These are phyloP conservation scores for Lepeophtheirus salmonis DNA, from an alignment of 1,140 invertebrate species.

Conservation along the genomic window DNA sequence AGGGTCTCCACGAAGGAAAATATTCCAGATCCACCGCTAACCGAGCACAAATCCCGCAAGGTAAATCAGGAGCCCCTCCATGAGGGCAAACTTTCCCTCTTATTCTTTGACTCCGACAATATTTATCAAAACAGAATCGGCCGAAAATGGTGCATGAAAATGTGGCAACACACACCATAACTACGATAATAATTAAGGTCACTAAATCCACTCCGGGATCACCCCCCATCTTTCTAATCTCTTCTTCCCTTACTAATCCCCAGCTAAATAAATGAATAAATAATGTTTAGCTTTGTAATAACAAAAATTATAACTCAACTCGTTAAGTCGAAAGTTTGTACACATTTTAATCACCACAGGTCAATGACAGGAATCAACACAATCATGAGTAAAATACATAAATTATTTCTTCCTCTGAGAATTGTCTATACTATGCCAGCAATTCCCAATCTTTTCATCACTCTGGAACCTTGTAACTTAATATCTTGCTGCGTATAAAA, in stretches of 20 bases:
- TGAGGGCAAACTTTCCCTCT: background rate
- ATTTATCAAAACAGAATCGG: background rate
- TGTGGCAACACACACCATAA: background rate
- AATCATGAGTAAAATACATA: no score
- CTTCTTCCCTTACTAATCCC: background rate
- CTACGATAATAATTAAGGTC: background rate
- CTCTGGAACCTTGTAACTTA: no score
- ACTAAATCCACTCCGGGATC: background rate
- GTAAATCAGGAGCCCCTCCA: background rate
- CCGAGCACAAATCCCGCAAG: background rate
- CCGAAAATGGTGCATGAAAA: background rate
- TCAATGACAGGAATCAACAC: no score
- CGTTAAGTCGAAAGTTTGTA: no score
- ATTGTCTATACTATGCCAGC: no score
- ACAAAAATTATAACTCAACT: no score
- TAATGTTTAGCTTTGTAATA: no score
- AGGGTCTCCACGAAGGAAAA: background rate
- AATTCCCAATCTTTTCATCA: no score
- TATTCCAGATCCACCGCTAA: background rate
- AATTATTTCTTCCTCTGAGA: no score
- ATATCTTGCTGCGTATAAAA: no score
- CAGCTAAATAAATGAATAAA: no score
- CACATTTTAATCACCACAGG: no score
- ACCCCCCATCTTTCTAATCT: background rate
- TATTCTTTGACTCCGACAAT: background rate